Evolutionary conservation across 1,140 invertebrate species (phyloP), one percentile per base, ranked within the genome.

Genomic region (Drosophila grimshawi): DNA sequence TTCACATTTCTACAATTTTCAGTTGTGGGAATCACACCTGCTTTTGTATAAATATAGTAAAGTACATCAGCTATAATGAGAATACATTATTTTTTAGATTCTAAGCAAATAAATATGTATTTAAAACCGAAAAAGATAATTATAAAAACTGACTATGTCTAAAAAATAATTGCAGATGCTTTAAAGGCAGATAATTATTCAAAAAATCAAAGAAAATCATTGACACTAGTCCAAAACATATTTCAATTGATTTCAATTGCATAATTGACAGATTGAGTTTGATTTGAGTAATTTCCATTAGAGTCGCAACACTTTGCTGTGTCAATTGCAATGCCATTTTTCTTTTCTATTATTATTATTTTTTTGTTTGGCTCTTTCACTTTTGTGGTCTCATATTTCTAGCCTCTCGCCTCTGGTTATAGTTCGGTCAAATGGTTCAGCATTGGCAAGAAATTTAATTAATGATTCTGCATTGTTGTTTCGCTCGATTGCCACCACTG

Each of bases 381-480:
- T 78, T 19, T 69, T 59, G 60, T 65, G 65, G 46, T 61, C 45
- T 43, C 37, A 57, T 60, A 65, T 52, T 48, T 51, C 55, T 60
- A 19, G 5, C 27, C 51, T 41, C 11, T 6, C 62, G 4, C 39
- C 35, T 41, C 35, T n/a, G 30, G 37, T 32, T 51, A 59, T 49
- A 59, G 53, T 53, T 56, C 64, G 67, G 76, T 76, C 66, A 78
- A 75, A 76, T 75, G 72, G 77, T 80, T 76, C 68, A 80, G 65
- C 76, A 75, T 69, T 74, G 64, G 73, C 41, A 48, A 46, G 71
- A 88, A 88, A 85, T 85, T 88, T 89, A 88, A 88, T 88, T 88
- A 88, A 88, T 88, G 85, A 89, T 88, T 89, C 63, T 70, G 70
- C 85, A 81, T 88, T 88, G 85, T 88, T 43, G 10, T 43, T 43